Evolutionary conservation across 2,888 invertebrate genomes (phyloP).

Genomic region (Drosophila peninsularis): DNA sequence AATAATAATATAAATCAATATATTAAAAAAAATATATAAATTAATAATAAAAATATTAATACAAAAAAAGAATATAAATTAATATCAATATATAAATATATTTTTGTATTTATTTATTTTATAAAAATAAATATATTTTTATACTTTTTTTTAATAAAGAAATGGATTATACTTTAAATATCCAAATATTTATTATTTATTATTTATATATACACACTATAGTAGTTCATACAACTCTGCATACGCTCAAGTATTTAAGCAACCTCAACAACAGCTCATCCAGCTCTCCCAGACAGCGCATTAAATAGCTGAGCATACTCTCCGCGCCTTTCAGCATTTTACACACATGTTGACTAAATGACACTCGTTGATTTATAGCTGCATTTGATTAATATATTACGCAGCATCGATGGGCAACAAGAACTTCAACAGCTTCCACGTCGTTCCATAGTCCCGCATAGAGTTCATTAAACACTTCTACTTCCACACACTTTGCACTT

Average conservation of each 20-base stretch:
- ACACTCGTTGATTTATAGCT: constrained; percentile 7
- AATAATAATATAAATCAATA: no score
- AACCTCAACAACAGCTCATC: not conserved
- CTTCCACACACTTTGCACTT: constrained; percentile 30
- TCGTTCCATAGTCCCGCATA: not conserved
- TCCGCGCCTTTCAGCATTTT: not conserved
- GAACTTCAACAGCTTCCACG: constrained; percentile 7
- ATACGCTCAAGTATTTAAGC: not conserved
- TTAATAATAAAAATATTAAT: no score
- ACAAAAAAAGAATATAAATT: no score
- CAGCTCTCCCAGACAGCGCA: not conserved
- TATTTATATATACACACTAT: not conserved
- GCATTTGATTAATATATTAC: constrained; percentile 13
- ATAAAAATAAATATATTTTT: no score
- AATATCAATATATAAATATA: no score
- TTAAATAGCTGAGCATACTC: not conserved
- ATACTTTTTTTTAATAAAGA: no score
- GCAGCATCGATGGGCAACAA: constrained; percentile 10
- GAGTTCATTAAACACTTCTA: constrained; percentile 54
- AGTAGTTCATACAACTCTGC: not conserved
- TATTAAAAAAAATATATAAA: no score
- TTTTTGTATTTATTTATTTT: no score
- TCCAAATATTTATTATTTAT: no score
- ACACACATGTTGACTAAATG: constrained; percentile 2
- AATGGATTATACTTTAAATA: no score